Evolutionary conservation across 1,140 invertebrate genomes (phyloP).

Genomic region (Zophobas morio): DNA sequence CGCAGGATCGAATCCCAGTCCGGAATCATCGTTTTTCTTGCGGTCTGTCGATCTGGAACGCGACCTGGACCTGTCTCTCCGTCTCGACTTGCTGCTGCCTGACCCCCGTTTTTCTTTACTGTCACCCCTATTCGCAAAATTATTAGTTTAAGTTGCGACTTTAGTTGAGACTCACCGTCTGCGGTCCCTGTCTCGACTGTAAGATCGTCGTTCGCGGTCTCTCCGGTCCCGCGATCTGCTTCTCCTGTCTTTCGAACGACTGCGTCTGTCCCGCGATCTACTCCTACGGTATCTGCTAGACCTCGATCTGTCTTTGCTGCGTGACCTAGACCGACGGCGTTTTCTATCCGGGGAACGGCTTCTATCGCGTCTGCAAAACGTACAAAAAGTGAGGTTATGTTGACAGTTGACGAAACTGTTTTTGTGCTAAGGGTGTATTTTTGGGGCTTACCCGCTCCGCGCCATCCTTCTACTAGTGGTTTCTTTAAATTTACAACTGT

Average conservation of each 20-base stretch:
- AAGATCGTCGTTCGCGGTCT: constrained; percentile 63
- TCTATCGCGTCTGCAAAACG: constrained; percentile 66
- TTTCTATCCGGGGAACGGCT: constrained; percentile 75
- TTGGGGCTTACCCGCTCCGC: constrained; percentile 58
- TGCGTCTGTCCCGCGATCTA: constrained; percentile 69
- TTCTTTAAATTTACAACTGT: background rate
- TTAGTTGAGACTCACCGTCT: constrained; percentile 62
- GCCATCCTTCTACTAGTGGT: constrained; percentile 49
- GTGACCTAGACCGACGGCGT: constrained; percentile 75
- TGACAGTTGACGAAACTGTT: background rate
- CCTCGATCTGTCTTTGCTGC: constrained; percentile 71
- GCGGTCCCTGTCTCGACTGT: constrained; percentile 68
- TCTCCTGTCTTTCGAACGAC: constrained; percentile 66
- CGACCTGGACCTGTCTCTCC: constrained; percentile 64
- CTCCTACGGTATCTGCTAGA: constrained; percentile 68
- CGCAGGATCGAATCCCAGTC: constrained; percentile 76
- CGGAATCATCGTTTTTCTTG: constrained; percentile 73
- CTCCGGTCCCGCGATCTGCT: constrained; percentile 66
- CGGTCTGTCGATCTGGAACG: constrained; percentile 68
- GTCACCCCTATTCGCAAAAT: constrained; percentile 67
- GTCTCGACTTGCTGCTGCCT: constrained; percentile 57
- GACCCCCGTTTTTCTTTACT: constrained; percentile 71
- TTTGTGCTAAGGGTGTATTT: background rate
- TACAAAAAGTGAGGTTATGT: constrained; percentile 57
- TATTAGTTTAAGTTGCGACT: constrained; percentile 23